phyloP scores from a whole-genome alignment of 1,140 invertebrate species.

The Panulirus ornatus region DNA sequence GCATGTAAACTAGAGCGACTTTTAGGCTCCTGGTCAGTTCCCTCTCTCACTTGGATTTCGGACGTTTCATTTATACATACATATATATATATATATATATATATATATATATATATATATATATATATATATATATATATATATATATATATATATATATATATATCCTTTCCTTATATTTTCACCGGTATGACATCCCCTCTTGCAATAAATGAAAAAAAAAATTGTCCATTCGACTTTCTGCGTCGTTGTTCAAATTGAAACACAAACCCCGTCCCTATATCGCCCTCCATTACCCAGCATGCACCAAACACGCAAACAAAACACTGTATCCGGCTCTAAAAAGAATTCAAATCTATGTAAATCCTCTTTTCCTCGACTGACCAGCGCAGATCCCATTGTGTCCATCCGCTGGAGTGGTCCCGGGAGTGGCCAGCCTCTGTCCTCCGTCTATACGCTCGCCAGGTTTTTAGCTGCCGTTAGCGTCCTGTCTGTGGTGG shows the following conservation, averaged over 20 bases:
- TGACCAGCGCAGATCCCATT: constrained; percentile 58
- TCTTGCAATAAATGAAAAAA: too few relatives aligned
- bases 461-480: background rate
- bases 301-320: constrained; percentile 13
- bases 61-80: background rate
- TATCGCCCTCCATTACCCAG: constrained; percentile 9
- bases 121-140: background rate
- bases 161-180: too few relatives aligned
- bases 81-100: constrained; percentile 2
- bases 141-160: too few relatives aligned
- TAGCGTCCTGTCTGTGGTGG: background rate
- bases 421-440: background rate
- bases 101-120: background rate
- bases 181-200: too few relatives aligned
- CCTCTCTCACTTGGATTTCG: background rate
- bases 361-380: constrained; percentile 65
- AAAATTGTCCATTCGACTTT: too few relatives aligned
- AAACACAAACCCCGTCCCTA: constrained; percentile 10
- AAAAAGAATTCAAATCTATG: constrained; percentile 59
- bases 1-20: constrained; percentile 35
- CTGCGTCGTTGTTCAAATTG: too few relatives aligned
- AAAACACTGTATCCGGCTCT: background rate
- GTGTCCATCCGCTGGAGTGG: constrained; percentile 32
- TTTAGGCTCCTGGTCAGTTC: background rate
- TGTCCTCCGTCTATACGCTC: background rate